These are phyloP conservation scores for Cephalopholis sonnerati DNA, from an alignment of 2,113 vertebrate species.

Conservation along the genomic window DNA sequence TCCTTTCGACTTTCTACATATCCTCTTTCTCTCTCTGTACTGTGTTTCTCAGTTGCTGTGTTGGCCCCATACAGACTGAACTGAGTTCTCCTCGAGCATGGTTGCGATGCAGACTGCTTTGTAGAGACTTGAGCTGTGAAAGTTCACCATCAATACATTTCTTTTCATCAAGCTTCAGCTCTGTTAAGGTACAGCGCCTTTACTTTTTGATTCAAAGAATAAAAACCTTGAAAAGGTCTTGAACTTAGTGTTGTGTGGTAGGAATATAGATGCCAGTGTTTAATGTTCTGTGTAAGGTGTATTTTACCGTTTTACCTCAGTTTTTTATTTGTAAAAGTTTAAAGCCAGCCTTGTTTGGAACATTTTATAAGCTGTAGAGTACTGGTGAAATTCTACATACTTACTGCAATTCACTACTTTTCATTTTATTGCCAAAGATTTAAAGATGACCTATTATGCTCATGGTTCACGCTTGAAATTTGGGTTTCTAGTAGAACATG, in stretches of 20 bases:
- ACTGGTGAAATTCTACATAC: not conserved
- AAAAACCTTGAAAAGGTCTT: not conserved
- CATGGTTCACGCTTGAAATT: too few species aligned
- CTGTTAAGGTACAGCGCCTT: constrained; percentile 45
- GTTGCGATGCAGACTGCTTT: constrained; percentile 38
- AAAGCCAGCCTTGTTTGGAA: not conserved
- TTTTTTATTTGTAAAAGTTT: not conserved
- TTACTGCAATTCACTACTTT: not conserved
- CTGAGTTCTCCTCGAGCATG: not conserved
- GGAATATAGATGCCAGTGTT: not conserved
- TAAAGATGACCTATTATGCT: too few species aligned
- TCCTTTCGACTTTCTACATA: not conserved
- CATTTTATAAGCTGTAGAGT: not conserved
- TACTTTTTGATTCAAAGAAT: not conserved
- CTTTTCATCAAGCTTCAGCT: constrained; percentile 11
- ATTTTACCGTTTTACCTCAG: not conserved
- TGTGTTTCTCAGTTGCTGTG: constrained; percentile 26
- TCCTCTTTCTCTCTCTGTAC: not conserved
- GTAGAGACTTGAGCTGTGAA: constrained; percentile 37
- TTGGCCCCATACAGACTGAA: constrained; percentile 11
- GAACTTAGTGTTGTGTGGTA: not conserved
- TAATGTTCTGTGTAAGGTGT: not conserved
- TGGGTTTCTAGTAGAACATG: too few species aligned
- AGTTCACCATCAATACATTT: constrained; percentile 18
- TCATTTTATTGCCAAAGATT: not conserved